Conservation (phyloP, 2,113 vertebrate species). For the Castor canadensis region DNA sequence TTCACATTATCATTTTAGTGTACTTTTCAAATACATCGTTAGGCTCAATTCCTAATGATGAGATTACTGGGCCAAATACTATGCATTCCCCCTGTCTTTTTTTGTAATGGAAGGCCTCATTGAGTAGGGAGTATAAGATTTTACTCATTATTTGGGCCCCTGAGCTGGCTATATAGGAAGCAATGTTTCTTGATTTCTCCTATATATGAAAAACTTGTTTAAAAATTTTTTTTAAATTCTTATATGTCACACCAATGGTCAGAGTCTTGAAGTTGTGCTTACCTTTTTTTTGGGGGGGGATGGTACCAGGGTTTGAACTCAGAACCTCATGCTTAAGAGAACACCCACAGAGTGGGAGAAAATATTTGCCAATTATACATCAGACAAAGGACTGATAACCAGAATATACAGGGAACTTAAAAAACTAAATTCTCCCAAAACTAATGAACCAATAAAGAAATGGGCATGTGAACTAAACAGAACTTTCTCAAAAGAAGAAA, state of each 20-base stretch:
- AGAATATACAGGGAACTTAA: too few species aligned
- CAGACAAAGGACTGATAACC: too few species aligned
- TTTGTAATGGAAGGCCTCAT: neutral
- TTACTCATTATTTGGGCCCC: neutral
- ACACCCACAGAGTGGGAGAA: too few species aligned
- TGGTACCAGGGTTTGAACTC: too few species aligned
- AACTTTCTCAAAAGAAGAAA: too few species aligned
- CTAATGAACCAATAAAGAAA: too few species aligned
- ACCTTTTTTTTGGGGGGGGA: too few species aligned
- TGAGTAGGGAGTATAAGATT: neutral
- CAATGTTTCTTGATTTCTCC: neutral
- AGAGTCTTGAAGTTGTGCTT: slow-evolving; percentile 1
- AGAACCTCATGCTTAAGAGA: too few species aligned
- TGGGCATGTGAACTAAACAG: too few species aligned
- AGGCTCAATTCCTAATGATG: neutral
- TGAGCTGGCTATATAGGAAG: neutral
- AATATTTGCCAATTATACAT: too few species aligned
- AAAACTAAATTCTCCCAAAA: too few species aligned
- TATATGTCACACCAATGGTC: neutral
- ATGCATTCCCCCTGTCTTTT: neutral
- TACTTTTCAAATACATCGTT: slow-evolving; percentile 15
- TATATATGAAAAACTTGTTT: neutral
- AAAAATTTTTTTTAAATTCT: neutral
- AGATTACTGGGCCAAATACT: neutral
- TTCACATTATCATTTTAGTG: neutral